Conservation (phyloP, 1,140 invertebrate species). For the Drosophila tristis region DNA sequence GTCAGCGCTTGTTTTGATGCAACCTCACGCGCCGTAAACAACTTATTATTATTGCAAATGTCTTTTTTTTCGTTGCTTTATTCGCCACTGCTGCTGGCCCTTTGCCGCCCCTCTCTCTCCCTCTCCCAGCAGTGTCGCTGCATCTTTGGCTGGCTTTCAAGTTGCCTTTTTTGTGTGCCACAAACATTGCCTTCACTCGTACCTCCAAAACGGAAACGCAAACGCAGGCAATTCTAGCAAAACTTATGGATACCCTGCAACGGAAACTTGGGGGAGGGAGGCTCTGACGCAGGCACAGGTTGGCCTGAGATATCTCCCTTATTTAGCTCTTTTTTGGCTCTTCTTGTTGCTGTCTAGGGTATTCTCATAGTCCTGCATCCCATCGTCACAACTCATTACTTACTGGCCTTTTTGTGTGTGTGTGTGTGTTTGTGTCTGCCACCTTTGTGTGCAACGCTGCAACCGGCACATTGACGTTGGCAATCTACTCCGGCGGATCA, state of each 20-base stretch:
- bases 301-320: no score
- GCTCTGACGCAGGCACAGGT: no score
- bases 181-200: slow-evolving; percentile 47
- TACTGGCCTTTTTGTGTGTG: slow-evolving; percentile 21
- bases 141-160: slow-evolving; percentile 74
- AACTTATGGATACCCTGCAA: slow-evolving; percentile 48
- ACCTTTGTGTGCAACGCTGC: slow-evolving; percentile 43
- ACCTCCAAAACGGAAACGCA: slow-evolving; percentile 67
- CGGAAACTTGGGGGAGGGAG: no score
- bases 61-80: slow-evolving; percentile 32
- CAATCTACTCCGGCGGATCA: slow-evolving; percentile 70
- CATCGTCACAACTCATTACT: slow-evolving; percentile 28
- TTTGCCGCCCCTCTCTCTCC: neutral
- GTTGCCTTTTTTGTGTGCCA: slow-evolving; percentile 47
- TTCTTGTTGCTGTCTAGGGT: slow-evolving; percentile 8
- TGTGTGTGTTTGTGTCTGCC: neutral
- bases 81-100: slow-evolving; percentile 17
- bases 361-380: neutral
- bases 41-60: slow-evolving; percentile 80
- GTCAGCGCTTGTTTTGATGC: slow-evolving; percentile 82
- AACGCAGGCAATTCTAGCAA: slow-evolving; percentile 71
- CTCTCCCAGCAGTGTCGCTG: slow-evolving; percentile 17
- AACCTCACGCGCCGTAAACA: slow-evolving; percentile 80
- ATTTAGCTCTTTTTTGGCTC: neutral
- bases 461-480: slow-evolving; percentile 46